A percentile compares a stretch with the other conserved stretches of the same genome.
These are phyloP conservation scores for roundworm (Caenorhabditis elegans) DNA, from an alignment of 1,140 invertebrate genomes.

Conservation along the genomic window WBcel235 BX284606.5:6645501-6646000, in stretches of 20 bases:
- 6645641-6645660: conserved; percentile 21
- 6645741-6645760: conserved; percentile 9
- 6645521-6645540: not conserved
- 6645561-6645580: conserved; percentile 10
- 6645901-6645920: not conserved
- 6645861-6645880: conserved; percentile 26
- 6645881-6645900: conserved; percentile 10
- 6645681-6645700: conserved; percentile 15
- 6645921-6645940: not conserved
- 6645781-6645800: not conserved
- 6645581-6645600: not conserved
- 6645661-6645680: conserved; percentile 5
- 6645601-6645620: not conserved
- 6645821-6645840: not conserved
- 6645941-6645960: not conserved
- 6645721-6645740: conserved; percentile 19
- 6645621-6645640: not conserved
- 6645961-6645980: not conserved
- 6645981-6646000: not conserved
- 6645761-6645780: not conserved
- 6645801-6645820: not conserved
- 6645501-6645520: not conserved
- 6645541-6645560: not conserved
- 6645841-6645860: conserved; percentile 5
- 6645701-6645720: conserved; percentile 7